Conservation (phyloP, 2,797 vertebrate species). For the Anguilla marmorata region DNA sequence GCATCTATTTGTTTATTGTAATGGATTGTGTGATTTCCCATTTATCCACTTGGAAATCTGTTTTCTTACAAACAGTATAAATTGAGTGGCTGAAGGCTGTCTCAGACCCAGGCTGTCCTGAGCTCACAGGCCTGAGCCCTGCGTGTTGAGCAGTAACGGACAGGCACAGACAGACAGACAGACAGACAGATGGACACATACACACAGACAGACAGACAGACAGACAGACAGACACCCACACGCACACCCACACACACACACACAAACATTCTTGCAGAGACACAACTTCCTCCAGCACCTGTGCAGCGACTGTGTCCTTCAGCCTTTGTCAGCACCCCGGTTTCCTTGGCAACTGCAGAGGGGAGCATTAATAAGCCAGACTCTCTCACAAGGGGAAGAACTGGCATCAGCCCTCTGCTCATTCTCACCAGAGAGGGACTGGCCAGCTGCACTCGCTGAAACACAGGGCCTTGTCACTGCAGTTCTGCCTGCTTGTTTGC, state of each 20-base stretch:
- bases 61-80: neutral
- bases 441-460: neutral
- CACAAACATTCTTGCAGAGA: neutral
- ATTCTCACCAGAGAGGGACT: neutral
- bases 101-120: neutral
- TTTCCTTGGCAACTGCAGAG: conserved; percentile 19
- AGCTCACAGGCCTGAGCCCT: neutral
- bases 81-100: neutral
- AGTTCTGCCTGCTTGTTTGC: neutral
- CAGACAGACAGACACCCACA: neutral
- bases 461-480: neutral
- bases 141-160: neutral
- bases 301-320: conserved; percentile 12
- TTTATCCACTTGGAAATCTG: neutral
- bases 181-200: neutral
- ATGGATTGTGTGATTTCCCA: neutral
- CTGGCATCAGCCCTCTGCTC: neutral
- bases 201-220: neutral
- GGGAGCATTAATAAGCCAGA: neutral
- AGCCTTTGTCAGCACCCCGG: neutral
- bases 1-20: conserved; percentile 4
- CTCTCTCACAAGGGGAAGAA: neutral
- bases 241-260: neutral
- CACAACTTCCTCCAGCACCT: neutral
- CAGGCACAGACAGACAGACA: neutral